Conservation (phyloP, 2,797 vertebrate species). For the Pelodytes ibericus region DNA sequence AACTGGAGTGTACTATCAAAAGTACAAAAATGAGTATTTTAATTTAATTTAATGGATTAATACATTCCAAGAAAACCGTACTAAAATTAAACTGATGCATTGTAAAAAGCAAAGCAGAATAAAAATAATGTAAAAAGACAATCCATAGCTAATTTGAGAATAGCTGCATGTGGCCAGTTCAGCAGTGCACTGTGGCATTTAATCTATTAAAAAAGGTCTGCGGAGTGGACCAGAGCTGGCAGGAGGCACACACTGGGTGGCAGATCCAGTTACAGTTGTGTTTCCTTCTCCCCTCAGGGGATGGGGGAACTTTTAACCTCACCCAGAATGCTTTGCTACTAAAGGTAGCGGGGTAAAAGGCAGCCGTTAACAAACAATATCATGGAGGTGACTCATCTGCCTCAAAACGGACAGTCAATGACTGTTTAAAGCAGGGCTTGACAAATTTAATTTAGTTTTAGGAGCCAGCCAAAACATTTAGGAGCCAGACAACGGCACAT, state of each 20-base stretch:
- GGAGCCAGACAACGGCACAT: no score
- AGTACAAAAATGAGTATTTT: no score
- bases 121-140: no score
- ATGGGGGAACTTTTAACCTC: slow-evolving; percentile 6
- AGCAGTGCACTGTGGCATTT: neutral
- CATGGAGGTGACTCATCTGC: neutral
- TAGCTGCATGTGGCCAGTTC: neutral
- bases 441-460: no score
- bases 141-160: neutral
- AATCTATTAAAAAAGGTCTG: neutral
- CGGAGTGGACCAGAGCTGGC: neutral
- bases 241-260: slow-evolving; percentile 9
- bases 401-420: neutral
- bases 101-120: no score
- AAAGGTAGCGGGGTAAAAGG: neutral
- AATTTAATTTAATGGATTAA: no score
- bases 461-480: no score
- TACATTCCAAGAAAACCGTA: no score
- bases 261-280: slow-evolving; percentile 13
- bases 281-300: neutral
- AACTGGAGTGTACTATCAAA: no score
- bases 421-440: neutral
- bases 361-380: neutral
- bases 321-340: neutral
- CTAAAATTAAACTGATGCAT: no score